A percentile compares a stretch with the other conserved stretches of the same genome.
phyloP scores from a whole-genome alignment of 2,797 vertebrate genomes.

The Lithobates pipiens region DNA sequence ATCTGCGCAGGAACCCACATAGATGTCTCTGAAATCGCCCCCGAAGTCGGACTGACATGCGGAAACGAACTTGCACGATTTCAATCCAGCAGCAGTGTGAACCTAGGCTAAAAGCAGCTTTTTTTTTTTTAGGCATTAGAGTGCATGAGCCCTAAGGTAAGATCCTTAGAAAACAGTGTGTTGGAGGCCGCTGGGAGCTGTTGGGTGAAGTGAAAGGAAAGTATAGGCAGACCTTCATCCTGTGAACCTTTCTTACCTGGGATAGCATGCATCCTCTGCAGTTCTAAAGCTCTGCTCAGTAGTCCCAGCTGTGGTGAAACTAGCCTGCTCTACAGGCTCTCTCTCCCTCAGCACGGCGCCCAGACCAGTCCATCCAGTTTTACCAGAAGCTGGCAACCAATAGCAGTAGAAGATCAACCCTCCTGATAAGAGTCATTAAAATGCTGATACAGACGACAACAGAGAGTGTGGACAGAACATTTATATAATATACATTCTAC shows the following conservation, averaged over 20 bases:
- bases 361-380: constrained; percentile 16
- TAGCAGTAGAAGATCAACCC: neutral
- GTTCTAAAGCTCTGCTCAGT: neutral
- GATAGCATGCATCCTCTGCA: neutral
- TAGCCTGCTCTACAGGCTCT: neutral
- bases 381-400: neutral
- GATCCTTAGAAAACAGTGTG: neutral
- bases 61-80: no score
- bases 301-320: neutral
- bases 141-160: no score
- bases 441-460: neutral
- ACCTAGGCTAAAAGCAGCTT: no score
- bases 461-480: neutral
- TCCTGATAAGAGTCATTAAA: neutral
- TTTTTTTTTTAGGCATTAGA: no score
- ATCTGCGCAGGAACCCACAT: no score
- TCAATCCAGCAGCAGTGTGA: no score
- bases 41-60: no score
- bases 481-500: neutral
- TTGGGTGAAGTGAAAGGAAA: neutral
- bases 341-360: neutral
- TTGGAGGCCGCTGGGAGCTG: neutral
- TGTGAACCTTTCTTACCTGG: neutral
- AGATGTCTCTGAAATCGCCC: no score
- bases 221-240: no score